Conservation (phyloP, 2,888 invertebrate species). For the Pseudolycoriella hygida region DNA sequence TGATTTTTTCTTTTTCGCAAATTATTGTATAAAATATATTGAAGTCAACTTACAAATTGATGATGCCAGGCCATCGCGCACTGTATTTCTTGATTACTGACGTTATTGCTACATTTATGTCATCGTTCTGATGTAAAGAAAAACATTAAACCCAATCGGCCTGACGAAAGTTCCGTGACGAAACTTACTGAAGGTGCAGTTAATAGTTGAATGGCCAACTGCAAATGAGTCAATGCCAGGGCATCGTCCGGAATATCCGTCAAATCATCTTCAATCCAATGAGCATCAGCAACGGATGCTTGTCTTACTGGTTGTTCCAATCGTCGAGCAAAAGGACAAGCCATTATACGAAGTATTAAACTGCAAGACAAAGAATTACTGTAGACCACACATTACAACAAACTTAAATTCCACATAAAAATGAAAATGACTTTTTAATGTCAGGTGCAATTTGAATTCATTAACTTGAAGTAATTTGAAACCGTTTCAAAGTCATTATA, state of each 20-base stretch:
- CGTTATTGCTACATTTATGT: conserved; percentile 45
- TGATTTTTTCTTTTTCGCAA: too few relatives aligned
- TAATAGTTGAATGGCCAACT: conserved; percentile 60
- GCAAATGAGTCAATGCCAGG: conserved; percentile 50
- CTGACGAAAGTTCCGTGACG: background rate
- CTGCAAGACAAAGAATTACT: too few relatives aligned
- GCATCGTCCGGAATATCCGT: conserved; percentile 26
- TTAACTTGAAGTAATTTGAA: too few relatives aligned
- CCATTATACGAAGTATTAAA: conserved; percentile 16
- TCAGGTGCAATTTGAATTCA: too few relatives aligned
- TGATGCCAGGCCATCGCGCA: conserved; percentile 28
- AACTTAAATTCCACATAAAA: too few relatives aligned
- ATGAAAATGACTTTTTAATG: too few relatives aligned
- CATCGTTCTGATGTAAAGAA: conserved; percentile 35
- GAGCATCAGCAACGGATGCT: conserved; percentile 23
- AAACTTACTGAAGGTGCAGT: conserved; percentile 63
- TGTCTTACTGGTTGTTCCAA: conserved; percentile 24
- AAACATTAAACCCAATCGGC: background rate
- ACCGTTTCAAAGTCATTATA: too few relatives aligned
- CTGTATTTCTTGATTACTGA: conserved; percentile 46
- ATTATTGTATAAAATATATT: too few relatives aligned
- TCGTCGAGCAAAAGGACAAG: conserved; percentile 28
- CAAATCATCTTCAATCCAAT: conserved; percentile 27
- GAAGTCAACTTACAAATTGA: background rate
- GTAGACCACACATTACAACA: too few relatives aligned